Percentiles rank a stretch among this genome's conserved stretches.
phyloP scores from a whole-genome alignment of 1,140 invertebrate species.

The Stegodyphus dumicola region DNA sequence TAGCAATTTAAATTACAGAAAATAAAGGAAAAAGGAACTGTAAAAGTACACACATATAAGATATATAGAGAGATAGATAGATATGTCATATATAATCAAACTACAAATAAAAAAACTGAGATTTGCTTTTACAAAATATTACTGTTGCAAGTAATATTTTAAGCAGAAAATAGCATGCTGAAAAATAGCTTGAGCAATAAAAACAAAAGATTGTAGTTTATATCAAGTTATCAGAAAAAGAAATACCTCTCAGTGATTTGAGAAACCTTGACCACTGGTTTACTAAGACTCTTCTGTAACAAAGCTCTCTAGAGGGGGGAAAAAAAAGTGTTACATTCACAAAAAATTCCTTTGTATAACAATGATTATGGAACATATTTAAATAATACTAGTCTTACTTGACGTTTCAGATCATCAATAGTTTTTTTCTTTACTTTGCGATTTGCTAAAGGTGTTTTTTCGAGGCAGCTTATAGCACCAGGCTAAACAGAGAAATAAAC shows the following conservation, averaged over 20 bases:
- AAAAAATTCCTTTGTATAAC: neutral
- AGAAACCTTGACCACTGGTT: conserved; percentile 79
- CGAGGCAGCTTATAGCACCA: conserved; percentile 83
- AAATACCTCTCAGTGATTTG: conserved; percentile 57
- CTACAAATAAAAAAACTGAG: too few species aligned
- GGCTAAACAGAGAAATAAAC: conserved; percentile 69
- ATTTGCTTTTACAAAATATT: too few species aligned
- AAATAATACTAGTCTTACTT: conserved; percentile 72
- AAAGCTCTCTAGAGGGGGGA: conserved; percentile 78
- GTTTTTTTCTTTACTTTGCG: conserved; percentile 71
- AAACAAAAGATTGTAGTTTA: too few species aligned
- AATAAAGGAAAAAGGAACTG: too few species aligned
- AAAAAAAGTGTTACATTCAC: neutral
- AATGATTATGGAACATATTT: neutral
- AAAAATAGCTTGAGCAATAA: too few species aligned
- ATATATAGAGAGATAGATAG: too few species aligned
- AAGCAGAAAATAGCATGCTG: too few species aligned
- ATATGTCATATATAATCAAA: too few species aligned
- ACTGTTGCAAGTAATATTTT: too few species aligned
- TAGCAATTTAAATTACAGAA: too few species aligned
- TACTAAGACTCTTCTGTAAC: conserved; percentile 81
- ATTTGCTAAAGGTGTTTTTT: conserved; percentile 82
- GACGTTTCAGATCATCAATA: conserved; percentile 80
- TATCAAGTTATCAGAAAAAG: neutral
- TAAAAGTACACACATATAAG: too few species aligned